phyloP scores from a whole-genome alignment of 2,888 invertebrate species.

The Molorchus minor region DNA sequence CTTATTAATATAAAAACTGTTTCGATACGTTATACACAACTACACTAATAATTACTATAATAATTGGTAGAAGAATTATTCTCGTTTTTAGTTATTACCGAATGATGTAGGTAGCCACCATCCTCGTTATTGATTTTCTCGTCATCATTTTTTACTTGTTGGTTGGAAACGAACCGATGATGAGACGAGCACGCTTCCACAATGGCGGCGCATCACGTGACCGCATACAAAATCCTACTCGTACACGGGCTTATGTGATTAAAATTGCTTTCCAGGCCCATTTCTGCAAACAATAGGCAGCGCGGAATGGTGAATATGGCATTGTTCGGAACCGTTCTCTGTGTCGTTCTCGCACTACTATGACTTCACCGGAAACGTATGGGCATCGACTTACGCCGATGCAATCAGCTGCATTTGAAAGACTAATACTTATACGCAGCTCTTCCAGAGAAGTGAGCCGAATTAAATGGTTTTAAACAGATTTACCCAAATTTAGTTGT shows the following conservation, averaged over 20 bases:
- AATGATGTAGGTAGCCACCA: too few relatives aligned
- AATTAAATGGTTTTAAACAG: too few relatives aligned
- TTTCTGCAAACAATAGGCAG: conserved; percentile 19
- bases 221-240: conserved; percentile 7
- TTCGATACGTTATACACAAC: too few relatives aligned
- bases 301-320: conserved; percentile 3
- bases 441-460: too few relatives aligned
- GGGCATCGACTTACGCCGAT: conserved; percentile 8
- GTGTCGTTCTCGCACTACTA: conserved; percentile 11
- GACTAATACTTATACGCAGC: too few relatives aligned
- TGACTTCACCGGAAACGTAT: conserved; percentile 20
- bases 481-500: too few relatives aligned
- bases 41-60: too few relatives aligned
- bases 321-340: conserved; percentile 19
- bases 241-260: conserved; percentile 10
- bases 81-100: too few relatives aligned
- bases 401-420: too few relatives aligned
- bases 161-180: conserved; percentile 12
- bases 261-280: conserved; percentile 18
- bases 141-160: conserved; percentile 16
- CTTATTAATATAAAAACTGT: too few relatives aligned
- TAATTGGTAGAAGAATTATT: too few relatives aligned
- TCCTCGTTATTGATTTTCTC: conserved; percentile 12
- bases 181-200: neutral
- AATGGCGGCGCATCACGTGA: conserved; percentile 15